Evolutionary conservation across 2,888 invertebrate species (phyloP).

Genomic region (Gibbula magus): DNA sequence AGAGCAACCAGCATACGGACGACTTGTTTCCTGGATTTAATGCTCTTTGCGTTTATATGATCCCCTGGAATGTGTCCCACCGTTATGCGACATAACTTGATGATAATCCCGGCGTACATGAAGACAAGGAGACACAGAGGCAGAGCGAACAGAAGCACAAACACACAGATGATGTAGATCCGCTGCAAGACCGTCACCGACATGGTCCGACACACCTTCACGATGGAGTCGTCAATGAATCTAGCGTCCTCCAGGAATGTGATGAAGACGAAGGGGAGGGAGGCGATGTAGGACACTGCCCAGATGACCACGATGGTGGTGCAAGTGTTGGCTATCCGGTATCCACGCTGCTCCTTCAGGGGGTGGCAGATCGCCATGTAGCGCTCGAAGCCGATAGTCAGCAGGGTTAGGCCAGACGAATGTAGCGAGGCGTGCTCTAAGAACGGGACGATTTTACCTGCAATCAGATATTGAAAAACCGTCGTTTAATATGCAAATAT

Average conservation of each 20-base stretch:
- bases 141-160: slow-evolving; percentile 43
- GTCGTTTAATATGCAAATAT: too few relatives aligned
- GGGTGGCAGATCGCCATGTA: slow-evolving; percentile 95
- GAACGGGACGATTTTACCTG: slow-evolving; percentile 94
- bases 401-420: slow-evolving; percentile 92
- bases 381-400: slow-evolving; percentile 94
- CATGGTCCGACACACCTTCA: slow-evolving; percentile 45
- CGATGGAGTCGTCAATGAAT: slow-evolving; percentile 75
- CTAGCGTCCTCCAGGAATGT: slow-evolving; percentile 84
- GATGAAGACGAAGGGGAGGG: slow-evolving; percentile 87
- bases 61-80: not conserved
- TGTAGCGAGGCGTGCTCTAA: slow-evolving; percentile 93
- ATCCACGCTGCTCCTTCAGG: slow-evolving; percentile 79
- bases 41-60: not conserved
- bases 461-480: too few relatives aligned
- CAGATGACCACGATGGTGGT: slow-evolving; percentile 57
- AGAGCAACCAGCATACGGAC: slow-evolving; percentile 60
- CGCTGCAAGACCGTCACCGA: slow-evolving; percentile 32
- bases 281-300: slow-evolving; percentile 68
- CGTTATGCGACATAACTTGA: slow-evolving; percentile 39
- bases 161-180: slow-evolving; percentile 45
- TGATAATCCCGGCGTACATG: slow-evolving; percentile 50
- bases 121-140: slow-evolving; percentile 48
- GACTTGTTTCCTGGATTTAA: slow-evolving; percentile 49
- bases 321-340: slow-evolving; percentile 35